These are phyloP conservation scores for Siniperca scherzeri DNA, from an alignment of 2,797 vertebrate genomes.

Conservation along the genomic window DNA sequence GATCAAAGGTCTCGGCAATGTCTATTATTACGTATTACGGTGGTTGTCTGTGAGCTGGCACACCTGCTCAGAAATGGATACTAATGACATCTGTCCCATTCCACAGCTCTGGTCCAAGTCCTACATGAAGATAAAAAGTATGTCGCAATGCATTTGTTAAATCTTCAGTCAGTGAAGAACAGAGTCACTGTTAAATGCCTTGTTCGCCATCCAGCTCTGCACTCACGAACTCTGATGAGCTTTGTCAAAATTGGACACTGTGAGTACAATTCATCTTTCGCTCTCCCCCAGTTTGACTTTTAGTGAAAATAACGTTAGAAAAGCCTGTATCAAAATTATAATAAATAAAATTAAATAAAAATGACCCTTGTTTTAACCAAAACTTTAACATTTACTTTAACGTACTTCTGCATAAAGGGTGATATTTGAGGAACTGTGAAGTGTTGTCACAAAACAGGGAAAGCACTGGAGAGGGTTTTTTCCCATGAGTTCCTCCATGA, in stretches of 20 bases:
- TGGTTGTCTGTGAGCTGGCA: not conserved
- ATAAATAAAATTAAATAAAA: not conserved
- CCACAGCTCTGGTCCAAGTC: slow-evolving; percentile 65
- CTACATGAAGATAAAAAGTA: slow-evolving; percentile 45
- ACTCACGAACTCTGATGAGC: slow-evolving; percentile 42
- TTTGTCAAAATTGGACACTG: slow-evolving; percentile 70
- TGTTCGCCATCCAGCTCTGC: slow-evolving; percentile 65
- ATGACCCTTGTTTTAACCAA: not conserved
- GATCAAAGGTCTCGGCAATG: not conserved
- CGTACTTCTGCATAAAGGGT: slow-evolving; percentile 36
- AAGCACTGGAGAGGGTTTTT: slow-evolving; percentile 57
- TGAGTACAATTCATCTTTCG: slow-evolving; percentile 71
- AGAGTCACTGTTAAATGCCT: slow-evolving; percentile 78
- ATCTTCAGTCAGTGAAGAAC: slow-evolving; percentile 38
- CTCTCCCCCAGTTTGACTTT: not conserved
- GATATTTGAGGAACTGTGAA: slow-evolving; percentile 65
- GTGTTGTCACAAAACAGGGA: slow-evolving; percentile 55
- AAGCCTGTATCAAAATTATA: not conserved
- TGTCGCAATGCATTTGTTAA: slow-evolving; percentile 46
- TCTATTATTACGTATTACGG: not conserved
- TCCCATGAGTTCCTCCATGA: slow-evolving; percentile 36
- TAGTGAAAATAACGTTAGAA: not conserved
- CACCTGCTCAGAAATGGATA: not conserved
- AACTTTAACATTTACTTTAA: slow-evolving; percentile 23
- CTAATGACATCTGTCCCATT: slow-evolving; percentile 39